Conservation (phyloP, 2,888 invertebrate genomes). For the Strigamia crassipes region DNA sequence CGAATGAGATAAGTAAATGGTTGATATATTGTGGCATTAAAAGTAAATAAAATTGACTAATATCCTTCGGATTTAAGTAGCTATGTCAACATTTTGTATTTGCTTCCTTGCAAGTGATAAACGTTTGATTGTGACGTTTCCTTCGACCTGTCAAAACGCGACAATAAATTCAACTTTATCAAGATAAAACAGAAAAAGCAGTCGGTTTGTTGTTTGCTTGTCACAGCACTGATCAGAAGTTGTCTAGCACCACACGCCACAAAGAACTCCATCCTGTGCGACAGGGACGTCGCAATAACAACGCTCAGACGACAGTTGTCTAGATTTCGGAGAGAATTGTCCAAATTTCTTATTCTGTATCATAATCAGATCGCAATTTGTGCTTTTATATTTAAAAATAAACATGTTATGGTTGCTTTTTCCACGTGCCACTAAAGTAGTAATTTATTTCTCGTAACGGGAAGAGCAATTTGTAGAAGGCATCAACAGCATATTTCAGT, state of each 20-base stretch:
- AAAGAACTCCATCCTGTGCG: not conserved
- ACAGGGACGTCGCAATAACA: not conserved
- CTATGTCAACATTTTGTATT: not conserved
- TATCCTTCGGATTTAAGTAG: not conserved
- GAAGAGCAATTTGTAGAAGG: not conserved
- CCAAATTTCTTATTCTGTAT: too few relatives aligned
- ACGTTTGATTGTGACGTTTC: conserved; percentile 13
- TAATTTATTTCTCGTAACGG: not conserved
- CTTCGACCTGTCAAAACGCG: conserved; percentile 6
- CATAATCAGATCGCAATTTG: too few relatives aligned
- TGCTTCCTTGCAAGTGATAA: not conserved
- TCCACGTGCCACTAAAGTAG: not conserved
- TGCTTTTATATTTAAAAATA: too few relatives aligned
- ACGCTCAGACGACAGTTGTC: not conserved
- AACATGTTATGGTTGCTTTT: too few relatives aligned
- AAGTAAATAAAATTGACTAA: not conserved
- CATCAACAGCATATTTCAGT: not conserved
- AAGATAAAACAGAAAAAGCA: not conserved
- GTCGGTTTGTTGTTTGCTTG: conserved; percentile 26
- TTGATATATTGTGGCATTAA: not conserved
- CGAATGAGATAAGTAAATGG: not conserved
- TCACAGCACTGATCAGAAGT: not conserved
- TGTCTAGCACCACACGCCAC: not conserved
- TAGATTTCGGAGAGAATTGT: too few relatives aligned
- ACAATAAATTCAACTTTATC: not conserved